A percentile compares a stretch with the other conserved stretches of the same genome.
Conservation (phyloP, 2,888 invertebrate species). For the Archips xylosteana region DNA sequence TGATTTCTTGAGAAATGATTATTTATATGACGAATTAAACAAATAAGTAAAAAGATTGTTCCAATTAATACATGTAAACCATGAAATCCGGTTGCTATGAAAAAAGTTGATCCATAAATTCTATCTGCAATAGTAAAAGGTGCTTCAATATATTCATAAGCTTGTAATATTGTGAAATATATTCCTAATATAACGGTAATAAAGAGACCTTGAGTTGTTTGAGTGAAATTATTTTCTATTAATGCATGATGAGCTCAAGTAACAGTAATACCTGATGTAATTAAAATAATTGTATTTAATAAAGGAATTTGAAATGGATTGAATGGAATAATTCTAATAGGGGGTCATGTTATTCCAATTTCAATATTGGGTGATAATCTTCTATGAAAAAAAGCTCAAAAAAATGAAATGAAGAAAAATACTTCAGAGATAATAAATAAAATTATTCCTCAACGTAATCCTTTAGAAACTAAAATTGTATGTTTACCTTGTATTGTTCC, state of each 20-base stretch:
- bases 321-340: constrained; percentile 86
- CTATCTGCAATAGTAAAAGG: constrained; percentile 75
- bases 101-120: constrained; percentile 89
- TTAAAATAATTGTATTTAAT: constrained; percentile 90
- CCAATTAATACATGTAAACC: constrained; percentile 89
- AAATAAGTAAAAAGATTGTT: constrained; percentile 64
- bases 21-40: constrained; percentile 64
- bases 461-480: constrained; percentile 83
- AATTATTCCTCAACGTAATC: constrained; percentile 89
- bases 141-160: constrained; percentile 88
- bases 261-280: constrained; percentile 89
- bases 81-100: constrained; percentile 91
- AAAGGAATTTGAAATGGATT: constrained; percentile 90
- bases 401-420: constrained; percentile 86
- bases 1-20: constrained; percentile 68
- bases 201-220: constrained; percentile 74
- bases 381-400: constrained; percentile 86
- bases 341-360: constrained; percentile 86
- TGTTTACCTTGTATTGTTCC: constrained; percentile 88
- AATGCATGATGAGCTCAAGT: constrained; percentile 83
- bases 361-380: constrained; percentile 72
- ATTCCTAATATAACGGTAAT: constrained; percentile 71
- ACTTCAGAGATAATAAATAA: constrained; percentile 90
- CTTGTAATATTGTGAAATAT: constrained; percentile 89
- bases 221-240: constrained; percentile 71